Conservation (phyloP, 2,888 invertebrate genomes). For the Phortica magna region DNA sequence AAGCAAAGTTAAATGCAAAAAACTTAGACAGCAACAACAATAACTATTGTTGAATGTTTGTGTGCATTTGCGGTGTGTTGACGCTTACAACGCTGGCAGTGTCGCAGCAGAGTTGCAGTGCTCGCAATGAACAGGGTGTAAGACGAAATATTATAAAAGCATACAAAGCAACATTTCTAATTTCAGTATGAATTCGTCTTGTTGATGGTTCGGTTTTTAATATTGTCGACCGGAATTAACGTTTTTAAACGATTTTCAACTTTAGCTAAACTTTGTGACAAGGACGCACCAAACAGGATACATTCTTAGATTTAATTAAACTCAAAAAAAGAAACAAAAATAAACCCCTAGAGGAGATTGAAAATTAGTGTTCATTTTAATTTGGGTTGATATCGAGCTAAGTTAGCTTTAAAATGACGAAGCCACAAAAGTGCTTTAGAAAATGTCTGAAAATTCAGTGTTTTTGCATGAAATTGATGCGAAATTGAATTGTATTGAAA, state of each 20-base stretch:
- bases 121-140: not conserved
- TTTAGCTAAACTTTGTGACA: not conserved
- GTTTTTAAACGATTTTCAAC: not conserved
- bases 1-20: too few species aligned
- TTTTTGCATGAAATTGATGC: not conserved
- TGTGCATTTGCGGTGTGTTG: too few species aligned
- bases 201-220: slow-evolving; percentile 47
- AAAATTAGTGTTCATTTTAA: not conserved
- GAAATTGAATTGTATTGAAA: not conserved
- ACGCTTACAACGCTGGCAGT: too few species aligned
- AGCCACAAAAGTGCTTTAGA: slow-evolving; percentile 22
- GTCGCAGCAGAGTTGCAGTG: too few species aligned
- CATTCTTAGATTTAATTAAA: not conserved
- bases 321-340: not conserved
- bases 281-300: slow-evolving; percentile 28
- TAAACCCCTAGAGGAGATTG: not conserved
- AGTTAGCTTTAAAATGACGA: not conserved
- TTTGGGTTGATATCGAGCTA: not conserved
- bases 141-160: slow-evolving; percentile 65
- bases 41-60: too few species aligned
- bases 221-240: not conserved
- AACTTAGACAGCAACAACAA: too few species aligned
- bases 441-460: not conserved
- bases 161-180: slow-evolving; percentile 49
- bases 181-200: slow-evolving; percentile 65